These are phyloP conservation scores for Mechanitis messenoides DNA, from an alignment of 2,888 invertebrate species.

Conservation along the genomic window DNA sequence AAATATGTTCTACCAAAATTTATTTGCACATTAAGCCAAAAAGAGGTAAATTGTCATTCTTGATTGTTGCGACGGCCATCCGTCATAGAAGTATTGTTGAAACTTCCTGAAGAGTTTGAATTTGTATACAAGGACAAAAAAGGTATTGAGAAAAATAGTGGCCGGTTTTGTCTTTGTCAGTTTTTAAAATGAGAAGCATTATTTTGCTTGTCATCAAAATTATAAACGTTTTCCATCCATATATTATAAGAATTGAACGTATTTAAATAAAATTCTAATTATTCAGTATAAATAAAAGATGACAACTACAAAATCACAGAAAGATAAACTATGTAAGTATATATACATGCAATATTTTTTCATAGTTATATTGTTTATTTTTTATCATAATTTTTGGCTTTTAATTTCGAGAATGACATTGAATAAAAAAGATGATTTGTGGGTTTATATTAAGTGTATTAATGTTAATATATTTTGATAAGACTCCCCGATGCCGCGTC, in stretches of 20 bases:
- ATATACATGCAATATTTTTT: not conserved
- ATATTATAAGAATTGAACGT: slow-evolving; percentile 7
- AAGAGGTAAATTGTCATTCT: not conserved
- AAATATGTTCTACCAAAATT: slow-evolving; percentile 2
- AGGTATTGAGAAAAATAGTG: slow-evolving; percentile 33
- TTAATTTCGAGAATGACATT: too few species aligned
- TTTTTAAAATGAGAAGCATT: slow-evolving; percentile 29
- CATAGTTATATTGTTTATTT: too few species aligned
- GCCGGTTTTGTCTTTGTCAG: slow-evolving; percentile 3
- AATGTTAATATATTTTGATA: not conserved
- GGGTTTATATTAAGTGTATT: not conserved
- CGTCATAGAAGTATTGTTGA: not conserved
- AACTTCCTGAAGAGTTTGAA: not conserved
- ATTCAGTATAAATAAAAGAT: slow-evolving; percentile 36
- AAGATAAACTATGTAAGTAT: slow-evolving; percentile 60
- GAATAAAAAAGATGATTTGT: too few species aligned
- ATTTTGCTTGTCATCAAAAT: slow-evolving; percentile 24
- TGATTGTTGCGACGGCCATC: not conserved
- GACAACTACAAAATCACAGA: slow-evolving; percentile 53
- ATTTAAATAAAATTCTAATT: slow-evolving; percentile 14
- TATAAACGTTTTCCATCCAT: slow-evolving; percentile 16
- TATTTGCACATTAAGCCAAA: slow-evolving; percentile 1
- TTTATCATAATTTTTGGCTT: too few species aligned
- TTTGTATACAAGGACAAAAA: not conserved
- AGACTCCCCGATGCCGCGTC: slow-evolving; percentile 40